Evolutionary conservation across 2,113 vertebrate species (phyloP).

Genomic region (Cochlearius cochlearius): DNA sequence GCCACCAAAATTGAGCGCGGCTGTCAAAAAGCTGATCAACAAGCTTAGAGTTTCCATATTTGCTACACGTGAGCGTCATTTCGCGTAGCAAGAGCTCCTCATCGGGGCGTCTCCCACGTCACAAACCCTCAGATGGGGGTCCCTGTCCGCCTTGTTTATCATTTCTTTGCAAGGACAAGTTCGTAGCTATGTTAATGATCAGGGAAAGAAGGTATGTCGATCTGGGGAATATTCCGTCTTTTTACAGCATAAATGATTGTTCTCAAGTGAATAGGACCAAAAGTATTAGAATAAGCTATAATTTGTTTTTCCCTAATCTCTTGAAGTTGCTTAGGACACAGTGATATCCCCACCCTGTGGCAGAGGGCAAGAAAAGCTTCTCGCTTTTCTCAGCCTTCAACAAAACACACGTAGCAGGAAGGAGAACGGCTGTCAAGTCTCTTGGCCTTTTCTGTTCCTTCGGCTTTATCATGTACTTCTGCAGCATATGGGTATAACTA

Average conservation of each 20-base stretch:
- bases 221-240: not conserved
- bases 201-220: not conserved
- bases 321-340: not conserved
- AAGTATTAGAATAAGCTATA: not conserved
- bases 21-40: not conserved
- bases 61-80: not conserved
- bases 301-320: not conserved
- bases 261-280: not conserved
- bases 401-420: not conserved
- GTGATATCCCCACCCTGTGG: not conserved
- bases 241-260: not conserved
- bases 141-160: not conserved
- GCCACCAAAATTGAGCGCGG: not conserved
- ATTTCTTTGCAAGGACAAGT: not conserved
- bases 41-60: not conserved
- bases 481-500: slow-evolving; percentile 57
- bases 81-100: not conserved
- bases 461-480: slow-evolving; percentile 25
- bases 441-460: slow-evolving; percentile 4
- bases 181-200: not conserved
- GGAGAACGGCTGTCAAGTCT: not conserved
- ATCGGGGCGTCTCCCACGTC: not conserved
- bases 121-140: not conserved
- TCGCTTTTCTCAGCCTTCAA: not conserved
- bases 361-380: slow-evolving; percentile 16